Base-by-base conservation (phyloP, 2,888 invertebrate genomes). In the Lasioglossum calceatum region DNA sequence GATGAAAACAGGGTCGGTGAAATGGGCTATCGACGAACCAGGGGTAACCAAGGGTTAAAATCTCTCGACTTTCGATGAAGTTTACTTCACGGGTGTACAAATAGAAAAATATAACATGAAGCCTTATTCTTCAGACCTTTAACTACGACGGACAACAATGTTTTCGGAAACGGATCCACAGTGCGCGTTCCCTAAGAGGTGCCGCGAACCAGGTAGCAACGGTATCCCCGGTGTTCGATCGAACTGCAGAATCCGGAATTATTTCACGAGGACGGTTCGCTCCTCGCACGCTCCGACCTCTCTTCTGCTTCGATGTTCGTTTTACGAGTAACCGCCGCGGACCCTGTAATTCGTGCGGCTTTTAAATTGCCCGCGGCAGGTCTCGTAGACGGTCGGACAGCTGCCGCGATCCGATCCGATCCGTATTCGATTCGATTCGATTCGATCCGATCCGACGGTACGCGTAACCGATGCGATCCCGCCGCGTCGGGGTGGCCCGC, bases 311-410 rank as follows among this genome's bases (percentile, higher is more conserved):
- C 5, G 61, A 27, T 32, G 23, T 73, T 77, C 82, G 87, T 87
- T 85, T 87, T 83, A 82, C 85, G 82, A 88, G 85, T 89, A 90
- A 92, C 89, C 77, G 88, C 81, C 89, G 81, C 90, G 89, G 87
- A 91, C 91, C 92, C 92, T 92, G 91, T 92, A 92, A 93, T 93
- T 89, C 90, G 85, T 87, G 89, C 90, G 90, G 91, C 91, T 91
- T 89, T 91, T 84, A 91, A 91, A 93, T 93, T 91, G 91, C 92
- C 88, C 87, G 77, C 88, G 88, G 91, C 89, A 61, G 76, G 78
- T 77, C 79, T 86, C 76, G 70, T 64, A 79, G 85, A 88, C 91
- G 90, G 87, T 90, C 87, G 90, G 89, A 89, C 93, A 93, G 92
- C 92, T 93, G 93, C 91, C 90, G 89, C 64, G 64, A 32, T 64